A percentile compares a stretch with the other conserved stretches of the same genome.
These are phyloP conservation scores for Pseudomyrmex concolor DNA, from an alignment of 1,140 invertebrate genomes.

Conservation along the genomic window DNA sequence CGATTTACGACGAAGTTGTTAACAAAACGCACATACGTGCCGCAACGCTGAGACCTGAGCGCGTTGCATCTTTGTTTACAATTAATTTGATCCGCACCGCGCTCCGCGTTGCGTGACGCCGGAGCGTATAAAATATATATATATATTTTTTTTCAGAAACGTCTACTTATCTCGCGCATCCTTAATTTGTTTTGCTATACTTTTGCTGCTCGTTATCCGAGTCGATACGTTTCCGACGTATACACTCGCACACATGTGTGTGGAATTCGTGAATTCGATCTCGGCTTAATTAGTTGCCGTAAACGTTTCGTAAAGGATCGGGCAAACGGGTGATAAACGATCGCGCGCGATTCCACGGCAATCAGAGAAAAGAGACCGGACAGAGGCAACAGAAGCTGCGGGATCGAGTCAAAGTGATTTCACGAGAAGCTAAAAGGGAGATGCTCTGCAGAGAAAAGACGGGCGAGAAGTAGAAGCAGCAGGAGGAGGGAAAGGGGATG, in stretches of 20 bases:
- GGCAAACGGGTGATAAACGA: constrained; percentile 34
- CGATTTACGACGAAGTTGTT: constrained; percentile 46
- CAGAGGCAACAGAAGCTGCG: constrained; percentile 60
- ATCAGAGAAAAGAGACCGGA: constrained; percentile 55
- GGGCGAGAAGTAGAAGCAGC: too few relatives aligned
- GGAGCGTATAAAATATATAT: not conserved
- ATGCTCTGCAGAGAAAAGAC: constrained; percentile 31
- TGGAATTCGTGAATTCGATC: not conserved
- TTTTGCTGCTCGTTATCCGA: not conserved
- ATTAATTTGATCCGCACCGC: constrained; percentile 34
- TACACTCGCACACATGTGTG: not conserved
- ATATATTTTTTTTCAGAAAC: constrained; percentile 6
- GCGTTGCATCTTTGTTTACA: constrained; percentile 36
- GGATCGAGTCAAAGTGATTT: constrained; percentile 65
- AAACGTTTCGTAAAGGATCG: not conserved
- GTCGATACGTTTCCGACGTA: not conserved
- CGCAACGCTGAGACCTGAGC: not conserved
- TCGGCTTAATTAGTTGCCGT: constrained; percentile 2
- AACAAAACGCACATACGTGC: constrained; percentile 23
- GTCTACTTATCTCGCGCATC: not conserved
- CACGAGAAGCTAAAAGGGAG: constrained; percentile 54
- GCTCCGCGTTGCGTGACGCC: not conserved
- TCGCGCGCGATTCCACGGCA: constrained; percentile 55
- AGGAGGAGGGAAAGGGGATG: not conserved
- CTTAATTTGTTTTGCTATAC: not conserved